Conservation (phyloP, 2,113 vertebrate genomes). For the Gallinago media region DNA sequence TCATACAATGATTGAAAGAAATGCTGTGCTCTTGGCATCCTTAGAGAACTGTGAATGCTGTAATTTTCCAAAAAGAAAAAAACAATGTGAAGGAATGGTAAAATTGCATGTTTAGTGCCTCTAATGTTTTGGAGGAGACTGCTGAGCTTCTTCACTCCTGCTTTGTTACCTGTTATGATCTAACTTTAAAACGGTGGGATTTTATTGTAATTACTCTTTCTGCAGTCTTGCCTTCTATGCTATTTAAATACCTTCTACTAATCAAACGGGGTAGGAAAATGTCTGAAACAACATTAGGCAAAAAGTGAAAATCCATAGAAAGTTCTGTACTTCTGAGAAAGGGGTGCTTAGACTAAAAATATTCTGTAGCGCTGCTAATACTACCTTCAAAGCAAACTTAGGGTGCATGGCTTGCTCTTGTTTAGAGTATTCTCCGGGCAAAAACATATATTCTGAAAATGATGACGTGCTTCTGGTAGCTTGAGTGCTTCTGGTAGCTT, state of each 20-base stretch:
- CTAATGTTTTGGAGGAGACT: background rate
- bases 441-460: background rate
- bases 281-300: background rate
- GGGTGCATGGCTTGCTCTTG: background rate
- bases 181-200: background rate
- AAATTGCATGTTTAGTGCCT: background rate
- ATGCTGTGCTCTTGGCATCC: background rate
- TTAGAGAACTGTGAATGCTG: background rate
- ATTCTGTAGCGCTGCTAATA: background rate
- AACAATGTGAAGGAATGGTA: background rate
- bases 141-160: background rate
- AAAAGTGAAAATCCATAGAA: background rate
- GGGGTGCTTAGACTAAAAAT: background rate
- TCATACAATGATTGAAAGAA: no score
- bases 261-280: background rate
- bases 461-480: background rate
- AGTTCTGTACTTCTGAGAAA: background rate
- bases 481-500: background rate
- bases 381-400: background rate
- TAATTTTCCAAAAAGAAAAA: background rate
- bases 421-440: background rate
- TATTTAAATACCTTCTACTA: background rate
- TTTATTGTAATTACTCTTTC: background rate
- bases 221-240: background rate
- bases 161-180: background rate